Evolutionary conservation across 2,888 invertebrate species (phyloP), one percentile per base, ranked within the genome.

Genomic region (Cryptocephalus moraei): DNA sequence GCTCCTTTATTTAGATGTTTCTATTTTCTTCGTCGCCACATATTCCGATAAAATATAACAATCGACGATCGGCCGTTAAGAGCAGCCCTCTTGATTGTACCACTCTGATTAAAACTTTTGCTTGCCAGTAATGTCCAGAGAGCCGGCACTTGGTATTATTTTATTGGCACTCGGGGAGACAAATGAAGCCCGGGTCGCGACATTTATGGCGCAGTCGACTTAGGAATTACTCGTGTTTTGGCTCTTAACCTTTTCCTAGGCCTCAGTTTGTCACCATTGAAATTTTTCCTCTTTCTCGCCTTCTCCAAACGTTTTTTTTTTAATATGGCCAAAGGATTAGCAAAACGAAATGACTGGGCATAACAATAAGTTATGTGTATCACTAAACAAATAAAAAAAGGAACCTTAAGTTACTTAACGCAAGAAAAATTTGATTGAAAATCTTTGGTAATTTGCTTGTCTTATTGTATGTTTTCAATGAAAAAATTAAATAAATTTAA

Each of bases 151-250:
- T 60, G 60, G 65, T 63, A 68, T 70, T 67, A 69, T 70, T 71
- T 71, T 71, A 71, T 71, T 68, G 69, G 68, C 63, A 62, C 69
- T 70, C 62, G 50, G 55, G 59, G 67, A 71, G 71, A 72, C 68
- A 69, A 70, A 72, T 70, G 70, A 66, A 68, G 66, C 65, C 61
- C 67, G 65, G 71, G 70, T 72, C 70, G 62, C 68, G 72, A 71
- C 72, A 68, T 68, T 70, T 70, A 71, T 66, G 66, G 64, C 63
- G 45, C 52, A 53, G 49, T 49, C 48, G 48, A 43, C 11, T 36
- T 36, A 36, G 33, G 47, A 47, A 49, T 48, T 43, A 46, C 36
- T 46, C 39, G 36, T 12, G 39, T 31, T 33, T 46, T 34, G 11
- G 36, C 36, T 36, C 36, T 36, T 12, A 36, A 22, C 22, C 22